Conservation (phyloP, 2,113 vertebrate genomes). For the Empidonax alnorum region DNA sequence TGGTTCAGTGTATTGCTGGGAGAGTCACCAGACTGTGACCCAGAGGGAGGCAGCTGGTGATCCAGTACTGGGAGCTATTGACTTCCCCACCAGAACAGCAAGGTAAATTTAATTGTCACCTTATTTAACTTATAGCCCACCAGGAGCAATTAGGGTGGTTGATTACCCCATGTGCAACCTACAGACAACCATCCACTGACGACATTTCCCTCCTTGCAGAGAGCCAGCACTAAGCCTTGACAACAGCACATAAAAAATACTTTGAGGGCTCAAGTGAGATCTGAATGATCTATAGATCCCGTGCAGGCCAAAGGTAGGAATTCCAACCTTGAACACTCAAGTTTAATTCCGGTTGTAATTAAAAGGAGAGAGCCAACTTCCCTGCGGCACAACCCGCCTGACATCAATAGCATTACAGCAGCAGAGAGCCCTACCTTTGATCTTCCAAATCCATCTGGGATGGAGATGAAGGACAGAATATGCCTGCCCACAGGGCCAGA, state of each 20-base stretch:
- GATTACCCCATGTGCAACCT: background rate
- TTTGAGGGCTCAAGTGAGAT: background rate
- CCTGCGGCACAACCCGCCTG: rapidly evolving
- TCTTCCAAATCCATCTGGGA: background rate
- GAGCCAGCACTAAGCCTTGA: background rate
- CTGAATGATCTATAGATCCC: background rate
- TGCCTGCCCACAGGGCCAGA: background rate
- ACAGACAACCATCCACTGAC: background rate
- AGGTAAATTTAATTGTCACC: background rate
- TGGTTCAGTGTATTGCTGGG: background rate
- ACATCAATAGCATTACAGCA: background rate
- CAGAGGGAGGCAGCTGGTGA: constrained; percentile 9
- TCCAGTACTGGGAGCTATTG: background rate
- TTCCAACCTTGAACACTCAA: background rate
- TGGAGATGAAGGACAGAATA: background rate
- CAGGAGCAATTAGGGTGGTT: background rate
- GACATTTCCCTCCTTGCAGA: background rate
- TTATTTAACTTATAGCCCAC: background rate
- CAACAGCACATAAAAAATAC: background rate
- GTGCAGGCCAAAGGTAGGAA: background rate
- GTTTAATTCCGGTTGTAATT: background rate
- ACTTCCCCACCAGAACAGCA: background rate
- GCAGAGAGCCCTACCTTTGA: background rate
- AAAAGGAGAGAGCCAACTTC: background rate
- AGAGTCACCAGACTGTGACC: constrained; percentile 39